Evolutionary conservation across 2,113 vertebrate genomes (phyloP).

Genomic region (Orthochromis malagaraziensis): DNA sequence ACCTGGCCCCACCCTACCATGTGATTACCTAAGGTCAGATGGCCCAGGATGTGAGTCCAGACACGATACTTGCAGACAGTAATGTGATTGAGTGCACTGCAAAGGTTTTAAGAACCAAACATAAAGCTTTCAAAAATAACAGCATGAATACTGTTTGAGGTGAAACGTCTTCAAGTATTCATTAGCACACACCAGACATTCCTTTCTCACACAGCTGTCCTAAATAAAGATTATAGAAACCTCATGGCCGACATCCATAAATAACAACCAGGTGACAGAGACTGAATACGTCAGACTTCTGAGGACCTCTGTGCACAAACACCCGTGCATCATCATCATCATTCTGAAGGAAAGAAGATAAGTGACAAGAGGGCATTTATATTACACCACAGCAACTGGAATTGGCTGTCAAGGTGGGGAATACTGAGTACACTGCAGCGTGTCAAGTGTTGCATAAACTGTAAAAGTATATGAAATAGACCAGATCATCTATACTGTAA

Average conservation of each 20-base stretch:
- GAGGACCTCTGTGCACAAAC: slow-evolving; percentile 16
- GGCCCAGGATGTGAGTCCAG: background rate
- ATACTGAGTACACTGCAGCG: background rate
- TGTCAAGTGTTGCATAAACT: background rate
- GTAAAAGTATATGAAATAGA: background rate
- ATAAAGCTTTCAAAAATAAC: background rate
- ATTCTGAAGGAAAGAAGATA: slow-evolving; percentile 38
- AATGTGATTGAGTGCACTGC: background rate
- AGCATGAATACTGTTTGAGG: background rate
- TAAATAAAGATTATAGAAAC: background rate
- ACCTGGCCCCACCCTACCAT: fast-evolving
- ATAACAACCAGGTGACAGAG: slow-evolving; percentile 42
- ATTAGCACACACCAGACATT: background rate
- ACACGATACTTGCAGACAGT: background rate
- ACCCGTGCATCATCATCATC: slow-evolving; percentile 44
- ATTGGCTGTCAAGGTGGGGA: background rate
- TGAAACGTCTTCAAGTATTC: background rate
- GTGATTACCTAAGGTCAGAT: background rate
- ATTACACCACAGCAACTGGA: slow-evolving; percentile 6
- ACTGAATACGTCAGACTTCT: slow-evolving; percentile 36
- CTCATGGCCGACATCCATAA: background rate
- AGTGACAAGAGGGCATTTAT: slow-evolving; percentile 24
- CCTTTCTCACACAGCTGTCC: background rate
- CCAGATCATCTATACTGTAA: background rate
- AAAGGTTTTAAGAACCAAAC: background rate